A percentile compares a stretch with the other conserved stretches of the same genome.
phyloP scores from a whole-genome alignment of 2,797 vertebrate genomes.

The Tenualosa ilisha region DNA sequence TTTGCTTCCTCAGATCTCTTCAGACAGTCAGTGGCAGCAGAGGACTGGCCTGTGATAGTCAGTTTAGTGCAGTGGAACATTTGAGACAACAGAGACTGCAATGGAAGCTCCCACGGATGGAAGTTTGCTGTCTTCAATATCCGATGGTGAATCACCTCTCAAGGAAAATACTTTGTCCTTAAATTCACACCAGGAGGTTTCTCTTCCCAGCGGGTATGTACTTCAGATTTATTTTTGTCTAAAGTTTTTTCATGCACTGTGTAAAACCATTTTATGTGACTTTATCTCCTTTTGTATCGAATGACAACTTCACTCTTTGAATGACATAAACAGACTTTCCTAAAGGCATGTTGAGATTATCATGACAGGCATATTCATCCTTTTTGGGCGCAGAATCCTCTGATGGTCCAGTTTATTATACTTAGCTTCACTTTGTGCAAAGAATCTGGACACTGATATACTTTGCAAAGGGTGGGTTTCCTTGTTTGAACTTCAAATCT shows the following conservation, averaged over 20 bases:
- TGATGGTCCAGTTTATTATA: too few relatives aligned
- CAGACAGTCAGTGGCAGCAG: constrained; percentile 4
- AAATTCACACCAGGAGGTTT: constrained; percentile 33
- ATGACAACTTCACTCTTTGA: too few relatives aligned
- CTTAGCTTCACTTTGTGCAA: too few relatives aligned
- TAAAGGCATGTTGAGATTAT: too few relatives aligned
- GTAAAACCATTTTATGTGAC: too few relatives aligned
- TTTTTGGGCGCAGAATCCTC: too few relatives aligned
- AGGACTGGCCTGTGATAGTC: not conserved
- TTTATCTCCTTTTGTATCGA: too few relatives aligned
- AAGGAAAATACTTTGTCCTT: constrained; percentile 38
- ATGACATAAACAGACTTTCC: too few relatives aligned
- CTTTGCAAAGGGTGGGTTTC: too few relatives aligned
- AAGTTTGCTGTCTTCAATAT: constrained; percentile 43
- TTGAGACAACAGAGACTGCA: constrained; percentile 23
- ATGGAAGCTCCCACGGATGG: constrained; percentile 38
- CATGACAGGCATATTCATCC: too few relatives aligned
- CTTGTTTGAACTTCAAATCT: too few relatives aligned
- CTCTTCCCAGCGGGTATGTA: constrained; percentile 44
- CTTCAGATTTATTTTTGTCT: not conserved
- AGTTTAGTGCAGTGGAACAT: not conserved
- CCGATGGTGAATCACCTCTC: constrained; percentile 44
- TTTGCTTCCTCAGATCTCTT: not conserved
- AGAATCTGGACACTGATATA: too few relatives aligned
- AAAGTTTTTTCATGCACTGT: not conserved